These are phyloP conservation scores for Acrobasis suavella DNA, from an alignment of 2,888 invertebrate species.

Conservation along the genomic window DNA sequence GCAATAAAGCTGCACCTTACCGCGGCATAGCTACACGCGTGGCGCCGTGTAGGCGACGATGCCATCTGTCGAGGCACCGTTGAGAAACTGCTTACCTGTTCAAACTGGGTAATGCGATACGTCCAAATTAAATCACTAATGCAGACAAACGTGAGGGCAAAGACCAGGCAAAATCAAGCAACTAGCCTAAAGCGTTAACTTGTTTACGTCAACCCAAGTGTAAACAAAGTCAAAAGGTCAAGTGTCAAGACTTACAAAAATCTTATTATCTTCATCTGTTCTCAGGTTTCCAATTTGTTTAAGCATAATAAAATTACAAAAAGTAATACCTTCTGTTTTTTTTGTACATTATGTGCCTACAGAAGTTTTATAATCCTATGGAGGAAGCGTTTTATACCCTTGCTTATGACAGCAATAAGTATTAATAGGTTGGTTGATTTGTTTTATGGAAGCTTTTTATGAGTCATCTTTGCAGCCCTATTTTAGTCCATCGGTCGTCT, in stretches of 20 bases:
- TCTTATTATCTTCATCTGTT: background rate
- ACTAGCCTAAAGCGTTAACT: background rate
- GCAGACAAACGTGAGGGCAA: background rate
- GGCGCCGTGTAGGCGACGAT: slow-evolving; percentile 67
- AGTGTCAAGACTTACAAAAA: background rate
- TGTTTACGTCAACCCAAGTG: too few relatives aligned
- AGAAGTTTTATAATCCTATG: too few relatives aligned
- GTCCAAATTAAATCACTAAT: slow-evolving; percentile 13
- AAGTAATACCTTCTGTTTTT: too few relatives aligned
- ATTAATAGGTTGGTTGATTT: background rate
- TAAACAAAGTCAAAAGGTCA: background rate
- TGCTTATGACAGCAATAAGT: background rate
- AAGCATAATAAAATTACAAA: background rate
- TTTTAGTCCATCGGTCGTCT: background rate
- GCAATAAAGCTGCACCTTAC: slow-evolving; percentile 30
- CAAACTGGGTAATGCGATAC: slow-evolving; percentile 35
- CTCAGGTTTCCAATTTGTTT: background rate
- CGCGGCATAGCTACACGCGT: slow-evolving; percentile 40
- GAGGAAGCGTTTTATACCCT: background rate
- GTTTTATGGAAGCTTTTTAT: background rate
- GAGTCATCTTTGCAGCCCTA: background rate
- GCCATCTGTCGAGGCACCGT: slow-evolving; percentile 64
- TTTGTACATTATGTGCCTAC: too few relatives aligned
- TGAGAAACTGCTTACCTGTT: slow-evolving; percentile 45
- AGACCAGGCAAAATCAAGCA: background rate